Base-by-base conservation (phyloP, 2,888 invertebrate genomes). In the Zele albiditarsus region DNA sequence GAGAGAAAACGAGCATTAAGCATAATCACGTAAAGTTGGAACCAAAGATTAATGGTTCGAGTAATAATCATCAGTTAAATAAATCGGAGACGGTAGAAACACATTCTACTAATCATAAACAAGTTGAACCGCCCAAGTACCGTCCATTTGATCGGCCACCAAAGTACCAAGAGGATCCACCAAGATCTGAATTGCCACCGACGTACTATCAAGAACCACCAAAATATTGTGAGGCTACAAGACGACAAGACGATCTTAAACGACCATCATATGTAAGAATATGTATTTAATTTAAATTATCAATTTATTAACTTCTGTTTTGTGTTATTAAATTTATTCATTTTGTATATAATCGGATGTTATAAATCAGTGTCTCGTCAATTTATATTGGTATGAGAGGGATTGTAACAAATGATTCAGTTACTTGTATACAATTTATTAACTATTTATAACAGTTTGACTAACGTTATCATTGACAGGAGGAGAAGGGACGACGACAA, bases 61-160 rank as follows among this genome's bases (percentile, higher is more conserved):
- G 28, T 58, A 65, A 78, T 28, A 74, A 71, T 53, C 73, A 77
- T 57, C 82, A 84, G 71, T 79, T 81, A 1, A 86, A 85, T 72
- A 75, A 81, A 25, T 77, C 79, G 33, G 84, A 83, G 46, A 80
- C 80, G 49, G 82, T 84, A 53, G 84, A 82, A 74, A 80, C 81
- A 78, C 82, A 84, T 62, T 79, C 81, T 16, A 25, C 23, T 42
- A 57, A 75, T 67, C 58, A 71, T 16, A 67, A 67, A 14, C 80
- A 80, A 49, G 82, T 84, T 58, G 87, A 88, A 71, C 87, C 86
- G 27, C 88, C 88, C 0, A 87, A 86, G 79, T 88, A 88, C 78
- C 82, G 87, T 27, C 85, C 85, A 31, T 83, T 84, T 73, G 88
- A 88, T 33, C 83, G 83, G 33, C 88, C 88, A 6, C 88, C 88